A percentile compares a stretch with the other conserved stretches of the same genome.
These are phyloP conservation scores for Puma concolor DNA, from an alignment of 2,113 vertebrate species.

Conservation along the genomic window DNA sequence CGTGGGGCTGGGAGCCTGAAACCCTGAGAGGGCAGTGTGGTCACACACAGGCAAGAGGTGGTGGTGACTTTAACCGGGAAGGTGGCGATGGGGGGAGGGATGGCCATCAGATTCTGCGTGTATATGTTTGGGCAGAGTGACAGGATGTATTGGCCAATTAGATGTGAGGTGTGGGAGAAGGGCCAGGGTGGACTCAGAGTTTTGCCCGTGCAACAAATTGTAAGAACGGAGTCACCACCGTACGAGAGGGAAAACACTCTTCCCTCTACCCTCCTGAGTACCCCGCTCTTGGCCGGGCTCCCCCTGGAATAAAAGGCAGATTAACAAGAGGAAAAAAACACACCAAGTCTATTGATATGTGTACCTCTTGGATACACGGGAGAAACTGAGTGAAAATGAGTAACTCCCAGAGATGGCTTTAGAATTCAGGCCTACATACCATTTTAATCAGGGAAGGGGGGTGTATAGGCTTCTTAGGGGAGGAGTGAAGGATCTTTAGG, in stretches of 20 bases:
- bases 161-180: neutral
- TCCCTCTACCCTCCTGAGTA: neutral
- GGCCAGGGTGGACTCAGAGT: neutral
- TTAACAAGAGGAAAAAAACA: neutral
- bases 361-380: neutral
- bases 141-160: neutral
- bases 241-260: neutral
- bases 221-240: neutral
- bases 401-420: neutral
- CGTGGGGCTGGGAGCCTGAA: neutral
- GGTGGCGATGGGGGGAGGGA: neutral
- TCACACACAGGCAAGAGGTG: neutral
- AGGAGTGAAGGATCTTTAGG: neutral
- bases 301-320: neutral
- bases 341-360: neutral
- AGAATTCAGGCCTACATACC: neutral
- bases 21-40: too few species aligned
- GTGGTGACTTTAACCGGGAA: neutral
- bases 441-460: neutral
- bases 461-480: neutral
- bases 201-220: neutral
- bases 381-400: neutral
- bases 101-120: neutral
- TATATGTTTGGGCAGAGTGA: neutral
- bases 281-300: neutral